A percentile compares a stretch with the other conserved stretches of the same genome.
phyloP scores from a whole-genome alignment of 2,113 vertebrate genomes.

The Dendrocopos noguchii region DNA sequence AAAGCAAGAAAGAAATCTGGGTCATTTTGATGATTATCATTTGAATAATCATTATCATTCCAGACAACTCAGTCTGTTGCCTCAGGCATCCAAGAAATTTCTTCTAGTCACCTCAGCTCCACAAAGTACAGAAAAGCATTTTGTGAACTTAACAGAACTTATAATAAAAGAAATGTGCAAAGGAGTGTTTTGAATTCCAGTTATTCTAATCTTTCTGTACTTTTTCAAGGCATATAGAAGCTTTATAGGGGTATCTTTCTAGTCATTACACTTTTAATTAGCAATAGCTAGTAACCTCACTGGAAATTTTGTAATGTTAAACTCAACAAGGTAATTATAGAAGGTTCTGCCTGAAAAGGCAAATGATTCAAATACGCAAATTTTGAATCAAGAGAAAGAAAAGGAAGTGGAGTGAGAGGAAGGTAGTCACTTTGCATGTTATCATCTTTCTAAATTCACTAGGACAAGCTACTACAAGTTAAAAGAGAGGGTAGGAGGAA shows the following conservation, averaged over 20 bases:
- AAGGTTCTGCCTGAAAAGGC: background rate
- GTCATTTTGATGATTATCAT: slow-evolving; percentile 53
- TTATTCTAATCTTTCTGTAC: background rate
- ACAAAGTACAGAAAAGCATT: background rate
- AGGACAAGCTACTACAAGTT: background rate
- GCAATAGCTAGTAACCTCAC: background rate
- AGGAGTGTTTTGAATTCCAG: background rate
- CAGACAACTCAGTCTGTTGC: slow-evolving; percentile 45
- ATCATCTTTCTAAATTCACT: background rate
- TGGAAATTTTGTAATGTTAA: background rate
- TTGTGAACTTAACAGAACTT: background rate
- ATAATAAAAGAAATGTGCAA: background rate
- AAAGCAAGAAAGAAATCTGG: slow-evolving; percentile 35
- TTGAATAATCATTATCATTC: slow-evolving; percentile 59
- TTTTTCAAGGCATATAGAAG: background rate
- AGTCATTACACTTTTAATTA: background rate
- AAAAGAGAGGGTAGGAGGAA: background rate
- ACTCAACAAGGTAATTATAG: background rate
- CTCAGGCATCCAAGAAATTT: slow-evolving; percentile 31
- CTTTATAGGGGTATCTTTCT: background rate
- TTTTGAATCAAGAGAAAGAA: background rate
- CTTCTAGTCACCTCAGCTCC: background rate
- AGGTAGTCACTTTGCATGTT: background rate
- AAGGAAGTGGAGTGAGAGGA: background rate
- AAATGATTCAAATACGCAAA: background rate